phyloP scores from a whole-genome alignment of 2,797 vertebrate species.

The Rhodeus uyekii region DNA sequence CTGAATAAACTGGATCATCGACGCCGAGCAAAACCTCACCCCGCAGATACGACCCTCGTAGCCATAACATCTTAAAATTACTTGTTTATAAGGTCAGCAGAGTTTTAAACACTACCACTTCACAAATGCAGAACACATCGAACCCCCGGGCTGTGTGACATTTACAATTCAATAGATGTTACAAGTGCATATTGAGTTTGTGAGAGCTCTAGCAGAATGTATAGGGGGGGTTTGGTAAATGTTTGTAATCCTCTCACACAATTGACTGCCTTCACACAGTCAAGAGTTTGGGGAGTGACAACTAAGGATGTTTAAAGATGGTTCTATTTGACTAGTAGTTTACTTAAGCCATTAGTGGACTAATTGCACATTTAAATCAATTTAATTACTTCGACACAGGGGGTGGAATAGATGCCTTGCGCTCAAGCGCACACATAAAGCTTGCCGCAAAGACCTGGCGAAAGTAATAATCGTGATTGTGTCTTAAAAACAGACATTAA shows the following conservation, averaged over 20 bases:
- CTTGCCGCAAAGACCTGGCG: not conserved
- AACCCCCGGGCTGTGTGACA: constrained; percentile 4
- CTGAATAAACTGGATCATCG: not conserved
- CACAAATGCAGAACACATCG: constrained; percentile 4
- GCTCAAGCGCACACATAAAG: not conserved
- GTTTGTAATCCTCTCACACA: constrained; percentile 2
- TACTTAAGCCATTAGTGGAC: too few species aligned
- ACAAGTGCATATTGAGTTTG: constrained; percentile 43
- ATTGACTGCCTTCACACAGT: not conserved
- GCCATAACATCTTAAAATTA: constrained; percentile 1
- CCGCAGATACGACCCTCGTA: not conserved
- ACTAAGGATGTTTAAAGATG: too few species aligned
- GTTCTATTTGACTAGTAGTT: too few species aligned
- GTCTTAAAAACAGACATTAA: too few species aligned
- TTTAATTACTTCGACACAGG: too few species aligned
- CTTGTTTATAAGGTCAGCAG: constrained; percentile 33
- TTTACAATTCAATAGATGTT: constrained; percentile 46
- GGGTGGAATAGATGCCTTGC: not conserved
- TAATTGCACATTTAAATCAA: too few species aligned
- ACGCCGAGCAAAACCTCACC: not conserved
- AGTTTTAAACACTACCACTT: constrained; percentile 15
- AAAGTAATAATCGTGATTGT: not conserved
- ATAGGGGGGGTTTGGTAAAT: not conserved
- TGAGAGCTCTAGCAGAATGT: constrained; percentile 34
- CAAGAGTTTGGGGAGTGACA: not conserved